These are phyloP conservation scores for Hemicrepidius hirtus DNA, from an alignment of 2,888 invertebrate genomes.

Conservation along the genomic window DNA sequence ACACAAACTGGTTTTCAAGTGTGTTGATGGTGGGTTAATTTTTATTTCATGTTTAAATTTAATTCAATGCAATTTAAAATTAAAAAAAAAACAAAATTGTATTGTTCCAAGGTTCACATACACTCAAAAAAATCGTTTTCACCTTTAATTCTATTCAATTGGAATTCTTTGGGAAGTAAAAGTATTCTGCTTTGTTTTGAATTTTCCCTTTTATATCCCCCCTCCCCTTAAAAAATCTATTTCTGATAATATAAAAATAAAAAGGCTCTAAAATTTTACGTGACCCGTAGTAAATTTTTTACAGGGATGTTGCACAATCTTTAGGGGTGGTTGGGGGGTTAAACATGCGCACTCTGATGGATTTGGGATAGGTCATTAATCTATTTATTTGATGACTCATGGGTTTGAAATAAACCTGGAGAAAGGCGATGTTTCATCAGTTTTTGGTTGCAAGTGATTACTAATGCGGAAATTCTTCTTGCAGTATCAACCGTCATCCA, in stretches of 20 bases:
- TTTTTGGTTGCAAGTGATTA: conserved; percentile 5
- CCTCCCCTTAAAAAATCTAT: neutral
- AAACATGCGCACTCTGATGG: conserved; percentile 34
- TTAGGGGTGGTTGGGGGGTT: conserved; percentile 34
- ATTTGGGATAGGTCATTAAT: conserved; percentile 51
- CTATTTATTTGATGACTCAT: conserved; percentile 45
- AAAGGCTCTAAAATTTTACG: conserved; percentile 7
- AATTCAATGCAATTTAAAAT: neutral
- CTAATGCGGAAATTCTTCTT: conserved; percentile 14
- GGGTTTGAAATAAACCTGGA: conserved; percentile 28
- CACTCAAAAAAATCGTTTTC: neutral
- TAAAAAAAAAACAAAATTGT: neutral
- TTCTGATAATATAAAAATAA: too few relatives aligned
- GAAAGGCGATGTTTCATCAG: conserved; percentile 27
- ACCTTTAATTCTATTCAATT: neutral
- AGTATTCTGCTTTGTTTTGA: conserved; percentile 26
- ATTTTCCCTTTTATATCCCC: neutral
- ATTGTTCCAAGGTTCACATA: conserved; percentile 8
- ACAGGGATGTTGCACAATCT: conserved; percentile 23
- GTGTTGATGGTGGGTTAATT: neutral
- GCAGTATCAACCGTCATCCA: neutral
- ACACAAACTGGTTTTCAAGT: neutral
- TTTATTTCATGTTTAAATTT: neutral
- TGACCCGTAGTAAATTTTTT: conserved; percentile 20
- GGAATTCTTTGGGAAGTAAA: conserved; percentile 35